These are phyloP conservation scores for Stichodactyla helianthus DNA, from an alignment of 64 coral and sea anemone species.

Conservation along the genomic window DNA sequence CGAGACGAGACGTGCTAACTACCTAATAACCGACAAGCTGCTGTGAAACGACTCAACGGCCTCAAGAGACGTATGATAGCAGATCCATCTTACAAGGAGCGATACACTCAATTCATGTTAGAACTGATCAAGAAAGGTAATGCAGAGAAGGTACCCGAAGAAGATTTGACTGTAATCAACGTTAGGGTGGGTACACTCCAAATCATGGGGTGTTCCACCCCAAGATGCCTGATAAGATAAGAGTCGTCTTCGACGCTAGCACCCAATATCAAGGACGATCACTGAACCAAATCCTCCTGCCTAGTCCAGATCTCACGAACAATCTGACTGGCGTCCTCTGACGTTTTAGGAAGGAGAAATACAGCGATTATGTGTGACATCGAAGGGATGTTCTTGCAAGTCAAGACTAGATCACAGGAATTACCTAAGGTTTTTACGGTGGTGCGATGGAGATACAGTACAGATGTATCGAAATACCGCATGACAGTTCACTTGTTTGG, in stretches of 20 bases:
- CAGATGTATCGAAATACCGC: too few relatives aligned
- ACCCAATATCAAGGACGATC: slow-evolving; percentile 22
- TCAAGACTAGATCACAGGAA: too few relatives aligned
- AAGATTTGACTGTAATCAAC: slow-evolving; percentile 13
- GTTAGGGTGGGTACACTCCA: slow-evolving; percentile 31
- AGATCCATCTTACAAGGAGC: slow-evolving; percentile 27
- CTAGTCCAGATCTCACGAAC: slow-evolving; percentile 34
- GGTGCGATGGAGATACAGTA: too few relatives aligned
- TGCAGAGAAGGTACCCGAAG: slow-evolving; percentile 26
- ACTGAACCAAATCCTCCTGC: slow-evolving; percentile 27
- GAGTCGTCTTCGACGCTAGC: slow-evolving; percentile 37
- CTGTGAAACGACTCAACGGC: slow-evolving; percentile 13
- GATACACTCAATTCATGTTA: slow-evolving; percentile 28
- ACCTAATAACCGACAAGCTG: slow-evolving; percentile 37
- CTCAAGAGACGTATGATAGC: slow-evolving; percentile 38
- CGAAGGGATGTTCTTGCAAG: slow-evolving; percentile 34
- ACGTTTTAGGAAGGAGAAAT: slow-evolving; percentile 35
- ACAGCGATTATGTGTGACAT: slow-evolving; percentile 24
- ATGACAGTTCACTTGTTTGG: slow-evolving; percentile 17
- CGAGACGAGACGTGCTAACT: neutral
- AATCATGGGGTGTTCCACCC: slow-evolving; percentile 36
- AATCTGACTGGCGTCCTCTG: slow-evolving; percentile 48
- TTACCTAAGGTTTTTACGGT: too few relatives aligned
- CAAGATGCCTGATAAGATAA: slow-evolving; percentile 15
- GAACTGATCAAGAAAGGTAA: slow-evolving; percentile 31